These are phyloP conservation scores for Torymus texanus DNA, from an alignment of 2,888 invertebrate species.

Conservation along the genomic window DNA sequence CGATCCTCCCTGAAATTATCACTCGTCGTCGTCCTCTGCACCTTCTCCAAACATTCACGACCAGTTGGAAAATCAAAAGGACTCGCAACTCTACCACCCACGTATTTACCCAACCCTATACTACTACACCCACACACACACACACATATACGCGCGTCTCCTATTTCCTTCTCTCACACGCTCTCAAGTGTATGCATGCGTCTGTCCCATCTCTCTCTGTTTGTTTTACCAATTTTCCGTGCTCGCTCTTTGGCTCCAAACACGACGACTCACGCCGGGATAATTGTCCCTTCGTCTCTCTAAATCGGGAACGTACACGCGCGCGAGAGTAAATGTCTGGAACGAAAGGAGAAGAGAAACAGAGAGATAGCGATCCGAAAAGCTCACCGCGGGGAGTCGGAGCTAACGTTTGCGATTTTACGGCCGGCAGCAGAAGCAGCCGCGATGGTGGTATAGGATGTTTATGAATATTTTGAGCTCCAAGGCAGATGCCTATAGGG, in stretches of 20 bases:
- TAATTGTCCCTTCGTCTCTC: background rate
- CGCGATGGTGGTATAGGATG: background rate
- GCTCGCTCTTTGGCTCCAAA: too few relatives aligned
- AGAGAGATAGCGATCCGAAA: conserved; percentile 40
- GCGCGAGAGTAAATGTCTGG: background rate
- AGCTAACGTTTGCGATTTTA: conserved; percentile 26
- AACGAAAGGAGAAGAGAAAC: conserved; percentile 10
- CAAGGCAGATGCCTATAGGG: background rate
- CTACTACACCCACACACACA: background rate
- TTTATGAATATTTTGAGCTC: conserved; percentile 42
- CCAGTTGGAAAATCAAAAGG: conserved; percentile 21
- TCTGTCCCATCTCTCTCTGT: conserved; percentile 6
- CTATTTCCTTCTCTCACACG: conserved; percentile 21
- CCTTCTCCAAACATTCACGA: background rate
- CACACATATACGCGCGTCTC: background rate
- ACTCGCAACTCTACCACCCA: background rate
- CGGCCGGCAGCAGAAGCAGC: conserved; percentile 30
- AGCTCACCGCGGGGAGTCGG: conserved; percentile 37
- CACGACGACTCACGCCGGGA: background rate
- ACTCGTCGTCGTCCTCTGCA: conserved; percentile 14
- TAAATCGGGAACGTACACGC: conserved; percentile 12
- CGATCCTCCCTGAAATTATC: conserved; percentile 38
- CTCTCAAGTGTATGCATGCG: background rate
- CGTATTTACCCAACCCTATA: background rate
- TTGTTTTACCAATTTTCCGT: conserved; percentile 45